Conservation (phyloP, 2,888 invertebrate species). For the Timema podura region DNA sequence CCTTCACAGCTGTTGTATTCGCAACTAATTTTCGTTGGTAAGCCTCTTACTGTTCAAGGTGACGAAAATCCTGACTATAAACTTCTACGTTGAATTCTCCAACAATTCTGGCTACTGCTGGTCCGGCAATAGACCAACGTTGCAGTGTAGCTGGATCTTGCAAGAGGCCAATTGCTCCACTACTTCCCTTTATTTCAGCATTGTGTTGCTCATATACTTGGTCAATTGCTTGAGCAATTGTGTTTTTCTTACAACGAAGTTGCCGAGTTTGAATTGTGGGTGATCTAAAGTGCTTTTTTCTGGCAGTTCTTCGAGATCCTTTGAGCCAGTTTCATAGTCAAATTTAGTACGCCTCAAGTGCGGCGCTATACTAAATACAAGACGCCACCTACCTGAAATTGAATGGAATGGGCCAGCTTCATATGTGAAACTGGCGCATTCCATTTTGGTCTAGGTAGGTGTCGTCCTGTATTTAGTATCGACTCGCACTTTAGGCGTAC, state of each 20-base stretch:
- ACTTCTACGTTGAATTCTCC: neutral
- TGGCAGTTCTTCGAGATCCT: neutral
- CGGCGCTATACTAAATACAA: too few species aligned
- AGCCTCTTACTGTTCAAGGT: neutral
- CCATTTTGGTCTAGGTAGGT: too few species aligned
- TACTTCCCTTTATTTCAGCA: neutral
- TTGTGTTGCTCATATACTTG: neutral
- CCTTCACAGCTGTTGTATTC: neutral
- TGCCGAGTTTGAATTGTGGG: neutral
- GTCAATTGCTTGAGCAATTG: neutral
- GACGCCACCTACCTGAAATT: too few species aligned
- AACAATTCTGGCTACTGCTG: neutral
- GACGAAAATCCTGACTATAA: neutral
- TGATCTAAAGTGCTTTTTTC: neutral
- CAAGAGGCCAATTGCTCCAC: slow-evolving; percentile 1
- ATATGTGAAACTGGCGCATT: too few species aligned
- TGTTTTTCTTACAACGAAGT: neutral
- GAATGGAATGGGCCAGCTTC: too few species aligned
- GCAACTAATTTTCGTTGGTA: neutral
- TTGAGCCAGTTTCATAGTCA: too few species aligned
- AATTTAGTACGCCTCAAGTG: too few species aligned
- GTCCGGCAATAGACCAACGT: neutral
- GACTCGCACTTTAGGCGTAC: too few species aligned
- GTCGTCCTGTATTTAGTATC: too few species aligned
- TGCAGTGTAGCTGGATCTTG: neutral